Conservation (phyloP, 2,888 invertebrate species). For the Tetranychus truncatus region DNA sequence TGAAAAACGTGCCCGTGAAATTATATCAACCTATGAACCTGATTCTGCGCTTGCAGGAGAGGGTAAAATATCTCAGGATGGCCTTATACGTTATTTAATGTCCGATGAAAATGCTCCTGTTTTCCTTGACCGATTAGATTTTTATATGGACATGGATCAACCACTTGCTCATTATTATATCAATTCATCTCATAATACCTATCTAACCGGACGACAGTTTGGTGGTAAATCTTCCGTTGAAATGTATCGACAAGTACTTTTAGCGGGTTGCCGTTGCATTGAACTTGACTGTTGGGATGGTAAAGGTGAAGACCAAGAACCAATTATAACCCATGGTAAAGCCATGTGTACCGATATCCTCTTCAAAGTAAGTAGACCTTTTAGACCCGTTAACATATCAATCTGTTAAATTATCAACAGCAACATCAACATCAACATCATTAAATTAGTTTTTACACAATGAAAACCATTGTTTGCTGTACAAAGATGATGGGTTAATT, state of each 20-base stretch:
- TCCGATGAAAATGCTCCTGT: constrained; percentile 99
- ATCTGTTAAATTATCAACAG: neutral
- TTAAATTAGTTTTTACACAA: neutral
- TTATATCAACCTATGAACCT: constrained; percentile 79
- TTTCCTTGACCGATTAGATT: constrained; percentile 88
- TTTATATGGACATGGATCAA: constrained; percentile 85
- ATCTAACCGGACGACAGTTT: constrained; percentile 82
- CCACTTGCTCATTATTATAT: constrained; percentile 95
- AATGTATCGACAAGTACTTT: constrained; percentile 69
- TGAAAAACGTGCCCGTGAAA: constrained; percentile 73
- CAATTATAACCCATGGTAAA: constrained; percentile 97
- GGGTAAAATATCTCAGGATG: constrained; percentile 31
- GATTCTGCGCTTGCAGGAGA: constrained; percentile 51
- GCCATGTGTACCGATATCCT: constrained; percentile 99
- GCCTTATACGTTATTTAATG: constrained; percentile 93
- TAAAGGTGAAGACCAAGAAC: constrained; percentile 89
- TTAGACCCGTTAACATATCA: constrained; percentile 31
- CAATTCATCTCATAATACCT: constrained; percentile 93
- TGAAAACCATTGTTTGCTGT: neutral
- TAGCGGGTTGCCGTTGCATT: constrained; percentile 93
- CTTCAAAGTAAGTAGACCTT: constrained; percentile 44
- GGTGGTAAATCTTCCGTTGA: constrained; percentile 50
- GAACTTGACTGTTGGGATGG: constrained; percentile 99
- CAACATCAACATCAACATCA: neutral
- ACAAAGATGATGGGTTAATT: no score